Evolutionary conservation across 1,140 invertebrate genomes (phyloP), one percentile per base, ranked within the genome.

Genomic region (Scaptodrosophila lebanonensis): DNA sequence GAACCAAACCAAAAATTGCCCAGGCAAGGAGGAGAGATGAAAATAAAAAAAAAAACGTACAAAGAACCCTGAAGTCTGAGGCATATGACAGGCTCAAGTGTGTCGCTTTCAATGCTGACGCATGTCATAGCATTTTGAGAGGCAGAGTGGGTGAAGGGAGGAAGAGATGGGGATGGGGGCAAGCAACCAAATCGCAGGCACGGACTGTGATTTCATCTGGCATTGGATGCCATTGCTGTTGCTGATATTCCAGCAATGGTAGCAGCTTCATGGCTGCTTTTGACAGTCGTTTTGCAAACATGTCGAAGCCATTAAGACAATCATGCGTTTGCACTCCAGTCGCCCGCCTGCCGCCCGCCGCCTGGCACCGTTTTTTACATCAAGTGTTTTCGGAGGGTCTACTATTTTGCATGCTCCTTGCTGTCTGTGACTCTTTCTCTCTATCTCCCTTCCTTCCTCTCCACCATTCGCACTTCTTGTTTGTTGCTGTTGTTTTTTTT

Each of bases 271-370:
- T 50, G 68, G 49, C 75, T 82, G 75, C 69, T 66, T 69, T 82
- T 82, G 75, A 82, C 75, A 82, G 75, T 82, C 75, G 75, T 82
- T 82, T 82, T 82, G 75, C 75, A 82, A 82, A 82, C 75, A 82
- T 82, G 75, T 82, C 75, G 75, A 82, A 82, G 75, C 75, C 75
- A 82, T 82, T 82, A 82, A 82, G 75, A 82, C 75, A 82, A 82
- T 82, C 75, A 82, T 82, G 73, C 73, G 64, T 77, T 68, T 62
- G 22, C 22, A 25, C 22, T 25, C 22, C 8, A 8, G 3, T 25
- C 22, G 3, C 22, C 22, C 22, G 22, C 22, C 22, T 4, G 22
- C 22, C 3, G 3, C 22, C 3, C 22, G 3, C 8, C 22, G 8
- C 3, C 3, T 25, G 22, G 3, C 22, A n/a, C n/a, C n/a, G n/a